Evolutionary conservation across 2,888 invertebrate genomes (phyloP).

Genomic region (Nysson spinosus): DNA sequence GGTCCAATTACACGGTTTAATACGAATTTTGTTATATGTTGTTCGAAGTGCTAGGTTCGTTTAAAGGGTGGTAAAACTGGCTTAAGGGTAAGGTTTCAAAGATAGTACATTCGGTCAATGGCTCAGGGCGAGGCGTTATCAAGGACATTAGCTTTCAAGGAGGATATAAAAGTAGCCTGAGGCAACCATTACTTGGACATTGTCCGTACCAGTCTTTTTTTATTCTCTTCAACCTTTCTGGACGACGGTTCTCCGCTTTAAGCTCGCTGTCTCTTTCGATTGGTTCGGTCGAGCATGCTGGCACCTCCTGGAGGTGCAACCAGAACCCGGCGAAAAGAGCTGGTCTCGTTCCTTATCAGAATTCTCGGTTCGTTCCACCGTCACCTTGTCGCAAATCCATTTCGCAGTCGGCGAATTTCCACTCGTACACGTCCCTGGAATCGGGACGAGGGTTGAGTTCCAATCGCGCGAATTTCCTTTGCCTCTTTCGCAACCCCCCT

Average conservation of each 20-base stretch:
- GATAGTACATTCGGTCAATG: conserved; percentile 43
- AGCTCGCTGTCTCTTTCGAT: conserved; percentile 35
- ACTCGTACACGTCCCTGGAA: conserved; percentile 64
- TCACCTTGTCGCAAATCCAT: conserved; percentile 76
- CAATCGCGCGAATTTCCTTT: conserved; percentile 62
- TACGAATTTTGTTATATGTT: too few relatives aligned
- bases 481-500: conserved; percentile 42
- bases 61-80: conserved; percentile 16
- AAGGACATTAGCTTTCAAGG: conserved; percentile 74
- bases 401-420: conserved; percentile 70
- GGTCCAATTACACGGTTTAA: too few relatives aligned
- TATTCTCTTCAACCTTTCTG: conserved; percentile 37
- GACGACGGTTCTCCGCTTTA: conserved; percentile 18
- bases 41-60: too few relatives aligned
- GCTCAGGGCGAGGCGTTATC: conserved; percentile 66
- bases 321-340: conserved; percentile 21
- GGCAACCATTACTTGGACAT: conserved; percentile 75
- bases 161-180: conserved; percentile 74
- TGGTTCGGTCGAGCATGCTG: conserved; percentile 31
- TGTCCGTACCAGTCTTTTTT: conserved; percentile 69
- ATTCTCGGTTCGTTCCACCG: conserved; percentile 69
- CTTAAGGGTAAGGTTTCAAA: conserved; percentile 29
- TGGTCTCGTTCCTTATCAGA: conserved; percentile 72
- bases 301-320: conserved; percentile 16
- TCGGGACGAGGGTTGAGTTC: conserved; percentile 67